Percentiles rank a stretch among this genome's conserved stretches.
Evolutionary conservation across 1,140 invertebrate genomes (phyloP).

Genomic region (Zaprionus camerounensis): DNA sequence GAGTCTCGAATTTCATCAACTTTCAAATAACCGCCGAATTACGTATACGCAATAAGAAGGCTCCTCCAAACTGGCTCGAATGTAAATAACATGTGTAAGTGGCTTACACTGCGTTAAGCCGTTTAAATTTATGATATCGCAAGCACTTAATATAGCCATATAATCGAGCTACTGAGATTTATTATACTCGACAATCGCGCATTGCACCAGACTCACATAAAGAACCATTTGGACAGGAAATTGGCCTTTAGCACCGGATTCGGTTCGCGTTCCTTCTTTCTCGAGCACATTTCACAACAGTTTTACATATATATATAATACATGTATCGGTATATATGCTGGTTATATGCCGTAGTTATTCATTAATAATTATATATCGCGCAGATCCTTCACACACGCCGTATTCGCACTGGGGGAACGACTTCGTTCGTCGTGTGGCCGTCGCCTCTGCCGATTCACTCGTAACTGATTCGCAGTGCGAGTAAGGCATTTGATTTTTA

Average conservation of each 20-base stretch:
- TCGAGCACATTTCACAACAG: constrained; percentile 48
- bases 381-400: constrained; percentile 50
- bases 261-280: constrained; percentile 57
- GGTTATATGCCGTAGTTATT: background rate
- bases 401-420: background rate
- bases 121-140: constrained; percentile 19
- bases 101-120: background rate
- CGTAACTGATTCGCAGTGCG: constrained; percentile 55
- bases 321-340: background rate
- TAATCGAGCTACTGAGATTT: constrained; percentile 26
- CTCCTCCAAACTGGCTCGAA: background rate
- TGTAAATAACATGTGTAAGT: constrained; percentile 3
- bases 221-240: constrained; percentile 81
- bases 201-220: constrained; percentile 69
- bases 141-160: constrained; percentile 3
- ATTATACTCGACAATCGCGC: background rate
- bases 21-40: constrained; percentile 24
- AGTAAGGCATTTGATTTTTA: constrained; percentile 63
- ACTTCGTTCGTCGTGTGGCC: constrained; percentile 19
- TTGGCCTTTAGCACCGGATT: constrained; percentile 81
- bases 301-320: constrained; percentile 1
- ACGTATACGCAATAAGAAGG: constrained; percentile 14
- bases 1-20: constrained; percentile 19
- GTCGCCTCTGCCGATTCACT: constrained; percentile 42
- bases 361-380: constrained; percentile 15